Evolutionary conservation across 2,888 invertebrate genomes (phyloP).

Genomic region (Pachycephus smyrnensis): DNA sequence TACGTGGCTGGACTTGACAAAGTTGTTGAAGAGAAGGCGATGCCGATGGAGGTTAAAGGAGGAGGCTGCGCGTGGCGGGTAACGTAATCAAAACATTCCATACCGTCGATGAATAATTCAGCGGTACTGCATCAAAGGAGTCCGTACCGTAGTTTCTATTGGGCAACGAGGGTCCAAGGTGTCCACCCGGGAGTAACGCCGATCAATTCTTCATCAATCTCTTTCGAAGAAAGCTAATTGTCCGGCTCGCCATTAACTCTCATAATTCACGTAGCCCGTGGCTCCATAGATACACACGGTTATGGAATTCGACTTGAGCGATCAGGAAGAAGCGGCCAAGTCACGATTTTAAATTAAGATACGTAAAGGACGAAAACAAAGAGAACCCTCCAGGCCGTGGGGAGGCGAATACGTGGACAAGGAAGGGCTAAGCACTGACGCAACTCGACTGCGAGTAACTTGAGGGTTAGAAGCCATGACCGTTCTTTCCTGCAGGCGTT

Average conservation of each 20-base stretch:
- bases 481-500: too few species aligned
- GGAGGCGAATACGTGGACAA: too few species aligned
- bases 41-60: too few species aligned
- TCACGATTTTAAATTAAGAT: constrained; percentile 1
- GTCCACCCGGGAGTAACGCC: neutral
- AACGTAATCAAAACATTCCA: neutral
- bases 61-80: neutral
- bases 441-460: too few species aligned
- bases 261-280: too few species aligned
- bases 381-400: neutral
- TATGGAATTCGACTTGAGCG: neutral
- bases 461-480: too few species aligned
- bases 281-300: neutral
- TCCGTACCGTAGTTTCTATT: neutral
- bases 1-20: too few species aligned
- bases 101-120: constrained; percentile 6
- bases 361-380: neutral
- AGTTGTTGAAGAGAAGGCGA: too few species aligned
- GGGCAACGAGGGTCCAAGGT: neutral
- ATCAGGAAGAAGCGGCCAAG: neutral
- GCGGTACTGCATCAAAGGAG: neutral
- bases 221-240: neutral
- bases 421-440: too few species aligned
- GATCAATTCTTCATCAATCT: neutral
- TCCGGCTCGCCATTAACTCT: neutral